Conservation (phyloP, 1,140 invertebrate genomes). For the Tetranychus urticae region DNA sequence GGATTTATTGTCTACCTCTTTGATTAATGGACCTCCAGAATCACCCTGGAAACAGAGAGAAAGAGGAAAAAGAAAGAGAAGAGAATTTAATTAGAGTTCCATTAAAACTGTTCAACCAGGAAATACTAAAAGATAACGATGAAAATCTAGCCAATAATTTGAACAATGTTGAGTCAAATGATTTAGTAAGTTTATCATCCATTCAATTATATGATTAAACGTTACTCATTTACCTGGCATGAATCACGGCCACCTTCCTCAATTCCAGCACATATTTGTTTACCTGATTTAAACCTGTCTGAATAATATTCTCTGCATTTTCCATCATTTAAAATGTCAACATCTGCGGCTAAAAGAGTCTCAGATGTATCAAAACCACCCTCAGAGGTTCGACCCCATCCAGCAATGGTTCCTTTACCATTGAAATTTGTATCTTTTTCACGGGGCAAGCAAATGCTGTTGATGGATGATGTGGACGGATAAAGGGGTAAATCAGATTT, state of each 20-base stretch:
- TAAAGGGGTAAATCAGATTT: background rate
- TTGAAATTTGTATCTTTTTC: constrained; percentile 32
- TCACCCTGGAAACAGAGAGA: constrained; percentile 9
- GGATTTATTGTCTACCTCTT: constrained; percentile 31
- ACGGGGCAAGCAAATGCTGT: background rate
- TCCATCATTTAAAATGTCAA: constrained; percentile 39
- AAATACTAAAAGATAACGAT: background rate
- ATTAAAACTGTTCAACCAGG: background rate
- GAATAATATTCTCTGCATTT: constrained; percentile 6
- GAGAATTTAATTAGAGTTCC: background rate
- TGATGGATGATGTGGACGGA: background rate
- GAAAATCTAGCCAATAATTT: too few species aligned
- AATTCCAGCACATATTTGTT: constrained; percentile 46
- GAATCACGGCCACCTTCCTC: constrained; percentile 45
- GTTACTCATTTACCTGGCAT: constrained; percentile 25
- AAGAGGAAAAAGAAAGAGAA: background rate
- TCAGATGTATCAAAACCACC: constrained; percentile 11
- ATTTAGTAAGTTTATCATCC: too few species aligned
- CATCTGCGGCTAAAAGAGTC: constrained; percentile 54
- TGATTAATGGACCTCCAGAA: constrained; percentile 6
- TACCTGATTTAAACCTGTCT: constrained; percentile 19
- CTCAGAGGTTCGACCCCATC: constrained; percentile 14
- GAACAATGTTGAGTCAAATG: background rate
- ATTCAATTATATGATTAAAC: too few species aligned
- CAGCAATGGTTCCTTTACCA: constrained; percentile 29